Conservation (phyloP, 1,140 invertebrate genomes). For the Drosophila ohnishii region DNA sequence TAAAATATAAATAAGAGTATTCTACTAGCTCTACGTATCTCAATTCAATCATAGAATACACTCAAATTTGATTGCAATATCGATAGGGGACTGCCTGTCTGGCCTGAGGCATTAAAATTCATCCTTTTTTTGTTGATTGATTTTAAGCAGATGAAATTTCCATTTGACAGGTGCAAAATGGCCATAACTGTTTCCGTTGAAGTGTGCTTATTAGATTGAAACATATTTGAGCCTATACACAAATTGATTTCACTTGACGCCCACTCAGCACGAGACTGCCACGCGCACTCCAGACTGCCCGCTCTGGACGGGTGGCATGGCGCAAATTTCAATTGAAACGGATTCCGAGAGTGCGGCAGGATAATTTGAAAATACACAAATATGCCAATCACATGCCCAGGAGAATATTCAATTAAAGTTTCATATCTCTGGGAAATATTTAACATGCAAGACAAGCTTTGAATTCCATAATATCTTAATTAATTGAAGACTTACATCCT, state of each 20-base stretch:
- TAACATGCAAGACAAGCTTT: neutral
- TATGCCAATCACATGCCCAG: constrained; percentile 8
- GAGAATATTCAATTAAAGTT: constrained; percentile 16
- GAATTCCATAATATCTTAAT: neutral
- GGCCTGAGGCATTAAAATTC: constrained; percentile 6
- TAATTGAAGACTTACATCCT: constrained; percentile 1
- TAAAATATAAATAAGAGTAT: no score
- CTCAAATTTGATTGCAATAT: constrained; percentile 1
- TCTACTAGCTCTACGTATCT: no score
- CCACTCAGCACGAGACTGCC: constrained; percentile 34
- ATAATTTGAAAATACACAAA: constrained; percentile 28
- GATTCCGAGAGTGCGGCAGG: constrained; percentile 20
- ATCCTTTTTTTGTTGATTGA: neutral
- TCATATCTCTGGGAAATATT: neutral
- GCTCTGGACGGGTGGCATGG: constrained; percentile 1
- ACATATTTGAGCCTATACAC: constrained; percentile 32
- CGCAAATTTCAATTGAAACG: constrained; percentile 16
- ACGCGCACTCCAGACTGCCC: constrained; percentile 13
- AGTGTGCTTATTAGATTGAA: constrained; percentile 42
- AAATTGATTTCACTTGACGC: constrained; percentile 46
- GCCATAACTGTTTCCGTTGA: constrained; percentile 27
- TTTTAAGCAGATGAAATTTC: constrained; percentile 9
- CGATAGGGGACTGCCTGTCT: constrained; percentile 3
- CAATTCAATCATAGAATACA: neutral
- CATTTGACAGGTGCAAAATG: constrained; percentile 46